These are phyloP conservation scores for Torymus tubicola DNA, from an alignment of 2,888 invertebrate species.

Conservation along the genomic window DNA sequence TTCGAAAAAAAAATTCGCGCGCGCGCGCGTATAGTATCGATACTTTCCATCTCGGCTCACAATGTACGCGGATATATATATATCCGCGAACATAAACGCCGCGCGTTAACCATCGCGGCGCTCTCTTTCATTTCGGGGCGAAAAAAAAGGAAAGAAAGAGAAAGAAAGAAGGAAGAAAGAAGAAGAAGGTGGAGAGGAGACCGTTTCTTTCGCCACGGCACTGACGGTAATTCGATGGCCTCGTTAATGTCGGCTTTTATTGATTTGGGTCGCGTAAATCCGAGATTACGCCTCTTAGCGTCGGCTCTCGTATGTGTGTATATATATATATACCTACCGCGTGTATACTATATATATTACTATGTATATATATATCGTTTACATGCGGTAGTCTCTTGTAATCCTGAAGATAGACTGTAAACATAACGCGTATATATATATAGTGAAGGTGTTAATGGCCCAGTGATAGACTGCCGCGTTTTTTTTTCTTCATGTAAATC, in stretches of 20 bases:
- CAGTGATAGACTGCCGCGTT: conserved; percentile 6
- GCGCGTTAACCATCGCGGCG: conserved; percentile 31
- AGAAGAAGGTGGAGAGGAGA: conserved; percentile 9
- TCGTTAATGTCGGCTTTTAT: conserved; percentile 73
- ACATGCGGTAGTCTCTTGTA: conserved; percentile 12
- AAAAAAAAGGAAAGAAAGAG: conserved; percentile 4
- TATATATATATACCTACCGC: conserved; percentile 41
- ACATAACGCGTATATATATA: background rate
- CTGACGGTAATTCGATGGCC: conserved; percentile 71
- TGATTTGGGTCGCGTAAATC: conserved; percentile 67
- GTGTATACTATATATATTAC: background rate
- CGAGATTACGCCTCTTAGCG: conserved; percentile 57
- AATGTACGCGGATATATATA: no score
- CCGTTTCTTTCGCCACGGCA: conserved; percentile 66
- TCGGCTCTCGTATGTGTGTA: conserved; percentile 41
- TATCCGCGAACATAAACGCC: conserved; percentile 10
- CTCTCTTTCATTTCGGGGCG: conserved; percentile 59
- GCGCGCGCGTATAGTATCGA: no score
- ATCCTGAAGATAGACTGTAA: conserved; percentile 46
- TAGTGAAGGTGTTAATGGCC: conserved; percentile 46
- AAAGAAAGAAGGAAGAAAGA: conserved; percentile 48
- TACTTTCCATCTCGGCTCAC: no score
- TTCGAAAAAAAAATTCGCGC: no score
- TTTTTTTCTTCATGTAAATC: conserved; percentile 45
- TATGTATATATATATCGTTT: background rate